phyloP scores from a whole-genome alignment of 2,113 vertebrate genomes.

The Mionectes macconnelli region DNA sequence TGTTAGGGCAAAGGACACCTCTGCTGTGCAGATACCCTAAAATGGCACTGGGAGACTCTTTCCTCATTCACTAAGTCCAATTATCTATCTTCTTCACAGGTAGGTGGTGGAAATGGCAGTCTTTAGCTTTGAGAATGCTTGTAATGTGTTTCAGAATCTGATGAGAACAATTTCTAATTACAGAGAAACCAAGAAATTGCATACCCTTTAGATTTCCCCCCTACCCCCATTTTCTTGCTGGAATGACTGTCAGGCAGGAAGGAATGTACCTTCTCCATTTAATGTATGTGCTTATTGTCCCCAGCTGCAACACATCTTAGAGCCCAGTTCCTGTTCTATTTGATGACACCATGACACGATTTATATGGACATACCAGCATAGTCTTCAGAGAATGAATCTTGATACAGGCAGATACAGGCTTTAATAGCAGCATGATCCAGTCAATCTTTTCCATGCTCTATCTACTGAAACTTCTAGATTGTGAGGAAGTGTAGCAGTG shows the following conservation, averaged over 20 bases:
- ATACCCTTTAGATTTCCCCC: not conserved
- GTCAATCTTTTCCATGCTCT: not conserved
- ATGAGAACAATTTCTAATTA: not conserved
- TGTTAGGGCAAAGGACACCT: not conserved
- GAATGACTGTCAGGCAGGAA: not conserved
- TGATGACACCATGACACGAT: not conserved
- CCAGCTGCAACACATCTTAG: not conserved
- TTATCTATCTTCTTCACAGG: not conserved
- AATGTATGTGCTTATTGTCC: not conserved
- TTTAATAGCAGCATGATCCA: not conserved
- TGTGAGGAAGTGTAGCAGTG: not conserved
- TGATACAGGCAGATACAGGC: not conserved
- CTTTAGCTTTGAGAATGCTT: not conserved
- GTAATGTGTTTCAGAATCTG: not conserved
- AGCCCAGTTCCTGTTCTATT: not conserved
- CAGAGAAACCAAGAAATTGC: not conserved
- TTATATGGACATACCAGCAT: not conserved
- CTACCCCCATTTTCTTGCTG: not conserved
- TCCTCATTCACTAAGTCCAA: not conserved
- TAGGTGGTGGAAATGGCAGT: not conserved
- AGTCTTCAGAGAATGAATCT: not conserved
- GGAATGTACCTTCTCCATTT: not conserved
- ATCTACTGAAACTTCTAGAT: not conserved
- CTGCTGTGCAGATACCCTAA: not conserved
- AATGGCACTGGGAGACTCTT: not conserved